Percentiles rank a stretch among this genome's conserved stretches.
Evolutionary conservation across 1,140 invertebrate genomes (phyloP).

Genomic region (Bradysia coprophila): DNA sequence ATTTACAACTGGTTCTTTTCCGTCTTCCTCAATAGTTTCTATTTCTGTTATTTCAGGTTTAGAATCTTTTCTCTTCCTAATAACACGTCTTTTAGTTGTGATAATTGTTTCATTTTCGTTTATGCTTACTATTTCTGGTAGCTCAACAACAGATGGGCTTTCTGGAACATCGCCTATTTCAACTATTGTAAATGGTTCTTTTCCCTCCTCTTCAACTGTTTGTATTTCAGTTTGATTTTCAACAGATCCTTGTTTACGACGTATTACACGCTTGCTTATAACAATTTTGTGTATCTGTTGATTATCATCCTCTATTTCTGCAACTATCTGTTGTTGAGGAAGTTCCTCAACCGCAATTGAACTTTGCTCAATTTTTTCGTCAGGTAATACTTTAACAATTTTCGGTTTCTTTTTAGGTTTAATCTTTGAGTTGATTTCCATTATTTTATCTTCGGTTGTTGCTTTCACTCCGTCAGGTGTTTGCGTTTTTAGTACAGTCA

Average conservation of each 20-base stretch:
- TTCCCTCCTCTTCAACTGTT: constrained; percentile 12
- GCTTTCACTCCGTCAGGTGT: constrained; percentile 6
- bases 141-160: constrained; percentile 8
- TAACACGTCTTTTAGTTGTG: constrained; percentile 14
- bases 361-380: too few relatives aligned
- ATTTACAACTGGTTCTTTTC: constrained; percentile 9
- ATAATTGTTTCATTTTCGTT: neutral
- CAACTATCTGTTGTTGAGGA: constrained; percentile 12
- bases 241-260: constrained; percentile 13
- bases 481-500: constrained; percentile 8
- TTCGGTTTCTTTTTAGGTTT: constrained; percentile 13
- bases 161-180: constrained; percentile 7
- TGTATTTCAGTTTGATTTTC: constrained; percentile 21
- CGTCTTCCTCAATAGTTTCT: constrained; percentile 16
- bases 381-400: constrained; percentile 24
- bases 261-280: constrained; percentile 10
- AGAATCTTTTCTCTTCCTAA: constrained; percentile 13
- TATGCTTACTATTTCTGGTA: constrained; percentile 7
- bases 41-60: constrained; percentile 17
- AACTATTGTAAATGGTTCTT: constrained; percentile 10
- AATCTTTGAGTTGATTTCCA: constrained; percentile 16
- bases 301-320: constrained; percentile 8
- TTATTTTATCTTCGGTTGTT: constrained; percentile 13
- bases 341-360: too few relatives aligned
- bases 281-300: constrained; percentile 14